A percentile compares a stretch with the other conserved stretches of the same genome.
Evolutionary conservation across 2,113 vertebrate species (phyloP).

Genomic region (Burhinus bistriatus): DNA sequence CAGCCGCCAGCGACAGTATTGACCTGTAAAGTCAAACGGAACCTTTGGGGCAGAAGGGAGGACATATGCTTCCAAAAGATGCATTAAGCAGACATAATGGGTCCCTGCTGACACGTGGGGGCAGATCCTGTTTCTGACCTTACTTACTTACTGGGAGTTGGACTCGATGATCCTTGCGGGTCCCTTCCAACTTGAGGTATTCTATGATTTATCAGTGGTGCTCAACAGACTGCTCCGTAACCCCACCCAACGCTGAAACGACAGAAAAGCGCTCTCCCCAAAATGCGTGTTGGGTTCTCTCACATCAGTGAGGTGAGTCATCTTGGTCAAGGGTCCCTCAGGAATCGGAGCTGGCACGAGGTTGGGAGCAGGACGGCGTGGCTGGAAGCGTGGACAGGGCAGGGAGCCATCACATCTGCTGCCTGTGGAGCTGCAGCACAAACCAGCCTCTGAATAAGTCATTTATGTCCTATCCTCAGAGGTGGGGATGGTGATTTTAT

Average conservation of each 20-base stretch:
- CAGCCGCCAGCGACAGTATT: neutral
- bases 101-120: neutral
- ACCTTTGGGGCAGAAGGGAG: neutral
- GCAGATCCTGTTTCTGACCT: neutral
- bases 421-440: neutral
- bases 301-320: neutral
- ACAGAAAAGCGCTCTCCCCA: neutral
- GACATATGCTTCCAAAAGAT: neutral
- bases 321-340: neutral
- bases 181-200: neutral
- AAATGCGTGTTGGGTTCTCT: neutral
- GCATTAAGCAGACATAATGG: neutral
- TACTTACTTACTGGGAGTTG: neutral
- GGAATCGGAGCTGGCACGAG: neutral
- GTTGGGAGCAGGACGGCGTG: fast-evolving
- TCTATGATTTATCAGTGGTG: neutral
- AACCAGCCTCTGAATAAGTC: neutral
- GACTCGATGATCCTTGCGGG: neutral
- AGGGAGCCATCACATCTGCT: neutral
- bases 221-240: fast-evolving
- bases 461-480: neutral
- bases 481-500: neutral
- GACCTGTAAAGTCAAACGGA: neutral
- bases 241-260: neutral
- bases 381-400: neutral